phyloP scores from a whole-genome alignment of 2,888 invertebrate genomes.

The Noctua comes region DNA sequence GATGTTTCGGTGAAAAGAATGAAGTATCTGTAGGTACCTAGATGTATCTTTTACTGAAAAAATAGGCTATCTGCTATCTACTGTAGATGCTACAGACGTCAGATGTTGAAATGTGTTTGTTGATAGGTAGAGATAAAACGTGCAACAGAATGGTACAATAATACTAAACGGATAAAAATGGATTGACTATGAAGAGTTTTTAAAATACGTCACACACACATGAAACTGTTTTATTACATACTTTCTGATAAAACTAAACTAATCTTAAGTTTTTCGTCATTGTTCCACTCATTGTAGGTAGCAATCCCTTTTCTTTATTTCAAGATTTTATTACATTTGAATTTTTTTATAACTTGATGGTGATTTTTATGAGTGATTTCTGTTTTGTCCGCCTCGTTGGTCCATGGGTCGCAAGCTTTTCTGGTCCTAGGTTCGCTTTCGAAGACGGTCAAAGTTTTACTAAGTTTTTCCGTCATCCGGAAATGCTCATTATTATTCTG shows the following conservation, averaged over 20 bases:
- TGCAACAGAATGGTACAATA: background rate
- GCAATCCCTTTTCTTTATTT: background rate
- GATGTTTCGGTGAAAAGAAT: background rate
- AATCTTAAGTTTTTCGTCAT: background rate
- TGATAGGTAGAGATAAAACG: constrained; percentile 33
- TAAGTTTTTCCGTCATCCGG: background rate
- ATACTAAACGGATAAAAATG: background rate
- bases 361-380: background rate
- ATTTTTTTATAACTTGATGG: background rate
- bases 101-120: constrained; percentile 27
- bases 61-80: constrained; percentile 25
- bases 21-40: background rate
- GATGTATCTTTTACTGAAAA: constrained; percentile 1
- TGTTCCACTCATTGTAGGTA: background rate
- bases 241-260: background rate
- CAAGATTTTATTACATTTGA: background rate
- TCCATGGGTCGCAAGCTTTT: background rate
- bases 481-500: background rate
- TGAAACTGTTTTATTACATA: background rate
- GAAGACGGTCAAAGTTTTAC: background rate
- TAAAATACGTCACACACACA: background rate
- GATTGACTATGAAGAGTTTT: background rate
- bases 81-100: background rate
- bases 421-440: background rate
- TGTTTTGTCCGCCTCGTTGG: background rate